Base-by-base conservation (phyloP, 2,797 vertebrate genomes). In the Vespertilio murinus region DNA sequence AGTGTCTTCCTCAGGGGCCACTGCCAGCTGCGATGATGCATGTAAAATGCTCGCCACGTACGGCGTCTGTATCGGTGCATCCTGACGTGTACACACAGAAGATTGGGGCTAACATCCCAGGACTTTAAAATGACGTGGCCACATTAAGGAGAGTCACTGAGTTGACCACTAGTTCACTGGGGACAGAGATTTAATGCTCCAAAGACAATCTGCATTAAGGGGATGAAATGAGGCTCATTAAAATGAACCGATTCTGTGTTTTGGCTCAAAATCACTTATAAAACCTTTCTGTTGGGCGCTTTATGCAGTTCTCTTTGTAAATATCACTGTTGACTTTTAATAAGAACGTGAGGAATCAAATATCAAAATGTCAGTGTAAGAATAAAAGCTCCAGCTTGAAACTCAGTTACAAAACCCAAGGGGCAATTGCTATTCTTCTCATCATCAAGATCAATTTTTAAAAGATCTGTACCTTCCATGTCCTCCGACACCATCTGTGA, bases 401-500 rank as follows among this genome's bases (percentile, higher is more conserved):
- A 74, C 83, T 93, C 91, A 17, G 0, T 79, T 90, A 83, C 89
- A 96, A 95, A 96, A 95, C 64, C 81, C 92, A 90, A 61, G 42
- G 59, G 79, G 90, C 78, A 94, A 94, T 93, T 85, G 90, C 2
- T 79, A 4, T 5, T 92, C 95, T 95, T 97, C 91, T 45, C 93
- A 96, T 85, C 90, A 64, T 56, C 35, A 90, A 56, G n/a, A 91
- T 96, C 95, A 88, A 96, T 90, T 97, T 96, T 16, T 71, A 79
- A 95, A 97, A 79, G 52, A 91, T 93, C 93, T 97, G 94, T 73
- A 91, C 67, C 61, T 96, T 91, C 73, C 97, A 73, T 96, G n/a
- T 79, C 78, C 91, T 86, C 88, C 86, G 93, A 91, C 42, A 97
- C 23, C 73, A 75, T 42, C 18, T 59, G 11, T 33, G 73, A 79